Percentiles rank a stretch among this genome's conserved stretches.
Conservation (phyloP, 2,888 invertebrate species). For the Tipula confusa region DNA sequence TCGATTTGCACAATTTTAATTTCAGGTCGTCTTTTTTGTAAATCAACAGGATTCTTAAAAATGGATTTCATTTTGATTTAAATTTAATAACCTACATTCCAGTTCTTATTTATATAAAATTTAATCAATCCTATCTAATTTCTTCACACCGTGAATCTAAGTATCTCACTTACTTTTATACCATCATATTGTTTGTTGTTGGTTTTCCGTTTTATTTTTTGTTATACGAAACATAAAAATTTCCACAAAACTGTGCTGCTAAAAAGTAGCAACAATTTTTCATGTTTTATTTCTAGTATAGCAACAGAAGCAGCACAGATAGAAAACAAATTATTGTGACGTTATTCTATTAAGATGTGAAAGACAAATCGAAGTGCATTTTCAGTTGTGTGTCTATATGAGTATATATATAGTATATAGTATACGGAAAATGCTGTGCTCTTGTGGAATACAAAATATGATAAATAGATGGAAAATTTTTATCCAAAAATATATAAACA, state of each 20-base stretch:
- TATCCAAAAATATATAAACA: neutral
- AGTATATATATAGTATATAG: neutral
- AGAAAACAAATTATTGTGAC: conserved; percentile 1
- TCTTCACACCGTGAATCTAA: neutral
- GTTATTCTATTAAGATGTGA: conserved; percentile 25
- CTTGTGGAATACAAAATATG: conserved; percentile 20
- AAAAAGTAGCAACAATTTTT: neutral
- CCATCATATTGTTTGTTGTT: neutral
- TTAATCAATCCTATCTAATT: conserved; percentile 3
- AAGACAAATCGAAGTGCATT: conserved; percentile 12
- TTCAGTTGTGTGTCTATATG: neutral
- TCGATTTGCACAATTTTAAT: no score
- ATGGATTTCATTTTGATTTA: neutral
- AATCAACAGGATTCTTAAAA: neutral
- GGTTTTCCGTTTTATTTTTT: no score
- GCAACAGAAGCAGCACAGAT: neutral
- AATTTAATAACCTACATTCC: neutral
- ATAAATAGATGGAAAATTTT: conserved; percentile 26
- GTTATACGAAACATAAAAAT: neutral
- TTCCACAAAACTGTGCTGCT: neutral
- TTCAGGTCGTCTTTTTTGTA: no score
- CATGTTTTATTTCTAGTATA: neutral
- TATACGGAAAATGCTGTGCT: neutral
- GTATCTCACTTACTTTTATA: neutral
- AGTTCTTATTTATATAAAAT: neutral